Percentiles rank a stretch among this genome's conserved stretches.
Evolutionary conservation across 2,888 invertebrate genomes (phyloP).

Genomic region (Orthosia gracilis): DNA sequence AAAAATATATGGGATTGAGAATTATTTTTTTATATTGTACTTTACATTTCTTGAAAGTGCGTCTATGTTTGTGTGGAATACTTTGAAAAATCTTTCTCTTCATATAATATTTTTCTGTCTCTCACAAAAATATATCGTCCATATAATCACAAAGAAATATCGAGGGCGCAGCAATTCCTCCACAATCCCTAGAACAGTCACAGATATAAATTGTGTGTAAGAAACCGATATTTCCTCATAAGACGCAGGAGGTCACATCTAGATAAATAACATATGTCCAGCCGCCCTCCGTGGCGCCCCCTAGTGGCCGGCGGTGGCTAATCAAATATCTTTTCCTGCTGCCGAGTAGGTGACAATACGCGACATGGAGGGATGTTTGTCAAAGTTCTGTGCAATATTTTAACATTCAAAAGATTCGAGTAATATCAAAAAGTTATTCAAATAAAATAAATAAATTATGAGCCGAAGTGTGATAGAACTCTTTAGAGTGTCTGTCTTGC

Average conservation of each 20-base stretch:
- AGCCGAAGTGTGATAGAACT: too few relatives aligned
- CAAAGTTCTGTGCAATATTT: conserved; percentile 72
- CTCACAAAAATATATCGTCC: not conserved
- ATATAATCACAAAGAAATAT: conserved; percentile 11
- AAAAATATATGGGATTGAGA: too few relatives aligned
- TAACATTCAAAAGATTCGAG: not conserved
- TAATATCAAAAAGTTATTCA: not conserved
- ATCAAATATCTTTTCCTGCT: conserved; percentile 88
- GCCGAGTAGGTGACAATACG: conserved; percentile 84
- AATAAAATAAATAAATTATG: too few relatives aligned
- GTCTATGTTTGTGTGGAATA: too few relatives aligned
- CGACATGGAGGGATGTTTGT: conserved; percentile 73
- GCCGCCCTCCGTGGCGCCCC: conserved; percentile 69
- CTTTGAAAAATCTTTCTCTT: too few relatives aligned
- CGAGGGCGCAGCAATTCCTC: conserved; percentile 13
- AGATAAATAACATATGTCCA: conserved; percentile 63
- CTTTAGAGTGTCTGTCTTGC: too few relatives aligned
- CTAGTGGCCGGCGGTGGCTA: conserved; percentile 83
- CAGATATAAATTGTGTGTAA: conserved; percentile 49
- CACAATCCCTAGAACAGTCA: conserved; percentile 25
- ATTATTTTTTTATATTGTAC: too few relatives aligned
- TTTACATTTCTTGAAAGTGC: too few relatives aligned
- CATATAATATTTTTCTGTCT: too few relatives aligned
- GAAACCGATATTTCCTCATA: conserved; percentile 60
- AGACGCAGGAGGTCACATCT: conserved; percentile 54